phyloP scores from a whole-genome alignment of 37 sponge, comb jelly and placozoan genomes.

The Chondrosia reniformis region DNA sequence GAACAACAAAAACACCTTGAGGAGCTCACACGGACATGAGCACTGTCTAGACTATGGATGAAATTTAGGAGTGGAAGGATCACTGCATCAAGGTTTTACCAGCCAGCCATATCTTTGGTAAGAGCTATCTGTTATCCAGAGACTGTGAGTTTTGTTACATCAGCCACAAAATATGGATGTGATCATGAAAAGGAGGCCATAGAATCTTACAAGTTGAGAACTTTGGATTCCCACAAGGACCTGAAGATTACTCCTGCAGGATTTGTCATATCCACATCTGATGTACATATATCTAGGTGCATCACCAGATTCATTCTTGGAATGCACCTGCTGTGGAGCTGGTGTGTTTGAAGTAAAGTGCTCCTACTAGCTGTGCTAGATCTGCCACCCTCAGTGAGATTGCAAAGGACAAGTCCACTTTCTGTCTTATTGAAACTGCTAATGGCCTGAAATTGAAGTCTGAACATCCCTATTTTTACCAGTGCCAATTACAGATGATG shows the following conservation, averaged over 20 bases:
- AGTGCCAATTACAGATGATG: conserved; percentile 15
- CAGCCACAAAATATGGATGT: conserved; percentile 31
- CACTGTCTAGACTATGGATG: conserved; percentile 24
- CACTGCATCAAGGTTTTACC: conserved; percentile 26
- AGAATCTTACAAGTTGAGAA: conserved; percentile 19
- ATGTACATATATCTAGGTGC: background rate
- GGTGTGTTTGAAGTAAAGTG: conserved; percentile 17
- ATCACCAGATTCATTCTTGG: conserved; percentile 5
- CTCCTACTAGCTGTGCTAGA: background rate
- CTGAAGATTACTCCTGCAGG: conserved; percentile 1
- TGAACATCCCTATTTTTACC: conserved; percentile 6
- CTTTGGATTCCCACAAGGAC: background rate
- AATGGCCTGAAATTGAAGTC: background rate
- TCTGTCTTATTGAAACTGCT: background rate
- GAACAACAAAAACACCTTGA: conserved; percentile 31
- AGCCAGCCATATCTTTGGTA: conserved; percentile 32
- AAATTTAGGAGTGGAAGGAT: conserved; percentile 31
- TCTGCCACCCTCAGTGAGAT: background rate
- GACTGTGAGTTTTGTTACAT: background rate
- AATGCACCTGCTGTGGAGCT: conserved; percentile 24
- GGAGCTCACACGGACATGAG: conserved; percentile 26
- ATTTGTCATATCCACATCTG: background rate
- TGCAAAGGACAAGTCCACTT: background rate
- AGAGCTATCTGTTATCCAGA: conserved; percentile 26
- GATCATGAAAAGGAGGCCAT: conserved; percentile 31